Evolutionary conservation across 2,888 invertebrate genomes (phyloP).

Genomic region (Gandaritis pyraliata): DNA sequence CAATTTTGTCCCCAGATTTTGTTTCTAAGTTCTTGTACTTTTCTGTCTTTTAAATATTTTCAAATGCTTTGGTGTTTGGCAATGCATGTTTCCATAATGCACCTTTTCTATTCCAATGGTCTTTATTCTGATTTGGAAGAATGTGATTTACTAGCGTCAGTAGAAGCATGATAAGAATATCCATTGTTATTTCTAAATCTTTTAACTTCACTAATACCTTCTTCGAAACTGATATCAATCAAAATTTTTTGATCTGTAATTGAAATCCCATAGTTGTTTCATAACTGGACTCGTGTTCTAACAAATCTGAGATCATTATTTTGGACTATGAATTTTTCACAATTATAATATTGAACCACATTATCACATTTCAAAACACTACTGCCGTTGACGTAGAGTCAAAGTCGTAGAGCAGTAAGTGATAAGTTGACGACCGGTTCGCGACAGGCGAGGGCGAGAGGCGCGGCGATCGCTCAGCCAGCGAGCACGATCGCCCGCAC

Average conservation of each 20-base stretch:
- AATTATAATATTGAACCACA: neutral
- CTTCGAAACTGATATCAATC: slow-evolving; percentile 1
- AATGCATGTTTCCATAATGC: slow-evolving; percentile 66
- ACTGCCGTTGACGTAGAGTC: slow-evolving; percentile 17
- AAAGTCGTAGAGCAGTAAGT: slow-evolving; percentile 31
- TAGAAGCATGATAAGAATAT: slow-evolving; percentile 41
- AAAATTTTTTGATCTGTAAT: slow-evolving; percentile 7
- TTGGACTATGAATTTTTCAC: slow-evolving; percentile 15
- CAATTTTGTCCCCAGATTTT: slow-evolving; percentile 33
- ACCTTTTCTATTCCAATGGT: slow-evolving; percentile 41
- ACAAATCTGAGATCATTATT: slow-evolving; percentile 12
- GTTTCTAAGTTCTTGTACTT: slow-evolving; percentile 35
- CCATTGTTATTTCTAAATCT: slow-evolving; percentile 9
- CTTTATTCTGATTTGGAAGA: slow-evolving; percentile 29
- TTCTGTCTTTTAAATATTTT: slow-evolving; percentile 40
- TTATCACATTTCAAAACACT: slow-evolving; percentile 25
- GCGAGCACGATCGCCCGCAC: slow-evolving; percentile 85
- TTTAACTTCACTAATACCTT: slow-evolving; percentile 11
- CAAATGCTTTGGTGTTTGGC: slow-evolving; percentile 69
- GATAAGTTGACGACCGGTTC: slow-evolving; percentile 37
- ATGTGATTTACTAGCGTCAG: slow-evolving; percentile 37
- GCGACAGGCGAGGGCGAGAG: slow-evolving; percentile 82
- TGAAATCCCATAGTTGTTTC: slow-evolving; percentile 3
- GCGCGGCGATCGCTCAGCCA: slow-evolving; percentile 75
- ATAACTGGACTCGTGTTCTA: slow-evolving; percentile 1